Percentiles rank a stretch among this genome's conserved stretches.
phyloP scores from a whole-genome alignment of 2,113 vertebrate genomes.

The Aspiorhynchus laticeps region DNA sequence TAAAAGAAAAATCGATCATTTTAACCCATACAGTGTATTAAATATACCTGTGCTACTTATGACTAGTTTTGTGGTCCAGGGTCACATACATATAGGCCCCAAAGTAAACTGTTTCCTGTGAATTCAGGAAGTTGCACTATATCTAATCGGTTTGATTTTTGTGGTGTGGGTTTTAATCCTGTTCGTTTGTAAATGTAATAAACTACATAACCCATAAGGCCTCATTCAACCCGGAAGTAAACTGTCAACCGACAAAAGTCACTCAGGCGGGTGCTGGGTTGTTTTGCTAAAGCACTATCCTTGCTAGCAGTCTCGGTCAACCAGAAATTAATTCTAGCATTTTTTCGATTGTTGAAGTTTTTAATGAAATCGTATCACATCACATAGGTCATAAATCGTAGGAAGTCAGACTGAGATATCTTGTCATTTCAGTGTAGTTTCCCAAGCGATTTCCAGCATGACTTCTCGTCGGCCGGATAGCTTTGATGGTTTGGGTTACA shows the following conservation, averaged over 20 bases:
- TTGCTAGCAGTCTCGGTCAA: not conserved
- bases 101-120: not conserved
- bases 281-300: conserved; percentile 38
- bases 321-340: not conserved
- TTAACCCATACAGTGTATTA: too few relatives aligned
- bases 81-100: not conserved
- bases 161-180: not conserved
- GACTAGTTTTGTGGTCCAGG: too few relatives aligned
- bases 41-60: too few relatives aligned
- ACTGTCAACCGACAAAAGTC: conserved; percentile 37
- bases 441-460: conserved; percentile 69
- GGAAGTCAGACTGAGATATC: not conserved
- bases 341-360: not conserved
- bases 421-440: not conserved
- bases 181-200: not conserved
- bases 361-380: not conserved
- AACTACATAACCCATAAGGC: conserved; percentile 41
- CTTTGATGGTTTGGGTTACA: conserved; percentile 89
- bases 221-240: conserved; percentile 32
- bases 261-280: not conserved
- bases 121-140: not conserved
- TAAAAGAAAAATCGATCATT: too few relatives aligned
- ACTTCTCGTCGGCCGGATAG: conserved; percentile 89
- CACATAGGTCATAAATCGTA: not conserved
- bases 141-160: not conserved